Percentiles rank a stretch among this genome's conserved stretches.
Evolutionary conservation across 2,113 vertebrate genomes (phyloP).

Genomic region (Channa argus): DNA sequence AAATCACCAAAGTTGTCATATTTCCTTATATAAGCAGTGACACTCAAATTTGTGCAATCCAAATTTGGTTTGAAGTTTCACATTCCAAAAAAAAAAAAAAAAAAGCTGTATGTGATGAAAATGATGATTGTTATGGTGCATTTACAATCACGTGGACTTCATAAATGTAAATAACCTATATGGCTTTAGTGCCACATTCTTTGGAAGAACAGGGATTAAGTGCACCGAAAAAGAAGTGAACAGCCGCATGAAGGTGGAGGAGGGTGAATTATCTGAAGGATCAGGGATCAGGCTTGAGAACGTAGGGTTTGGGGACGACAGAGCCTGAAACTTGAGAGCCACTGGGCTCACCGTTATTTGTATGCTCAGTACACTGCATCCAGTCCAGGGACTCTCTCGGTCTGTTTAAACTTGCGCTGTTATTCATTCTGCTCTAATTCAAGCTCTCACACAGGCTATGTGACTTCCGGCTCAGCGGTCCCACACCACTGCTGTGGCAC

Average conservation of each 20-base stretch:
- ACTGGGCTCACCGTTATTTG: conserved; percentile 66
- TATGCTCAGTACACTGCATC: conserved; percentile 69
- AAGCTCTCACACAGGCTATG: conserved; percentile 29
- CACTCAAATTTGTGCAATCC: not conserved
- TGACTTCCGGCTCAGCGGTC: conserved; percentile 46
- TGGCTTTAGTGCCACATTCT: conserved; percentile 3
- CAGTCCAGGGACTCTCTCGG: conserved; percentile 55
- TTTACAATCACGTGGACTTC: not conserved
- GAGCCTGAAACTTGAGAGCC: conserved; percentile 58
- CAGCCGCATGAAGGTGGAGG: conserved; percentile 20
- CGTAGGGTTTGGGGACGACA: conserved; percentile 36
- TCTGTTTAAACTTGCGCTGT: conserved; percentile 61
- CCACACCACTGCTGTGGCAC: conserved; percentile 65
- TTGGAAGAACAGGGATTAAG: not conserved
- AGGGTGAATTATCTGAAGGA: conserved; percentile 28
- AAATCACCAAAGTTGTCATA: too few relatives aligned
- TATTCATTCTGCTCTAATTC: conserved; percentile 66
- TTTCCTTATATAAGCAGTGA: too few relatives aligned
- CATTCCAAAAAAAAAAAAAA: too few relatives aligned
- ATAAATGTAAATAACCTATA: not conserved
- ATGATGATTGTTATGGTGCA: not conserved
- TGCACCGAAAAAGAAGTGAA: conserved; percentile 3
- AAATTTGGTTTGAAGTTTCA: too few relatives aligned
- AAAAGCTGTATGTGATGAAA: too few relatives aligned
- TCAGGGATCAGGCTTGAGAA: conserved; percentile 34